Base-by-base conservation (phyloP, 2,797 vertebrate species). In the Odontamblyopus lacepedii region DNA sequence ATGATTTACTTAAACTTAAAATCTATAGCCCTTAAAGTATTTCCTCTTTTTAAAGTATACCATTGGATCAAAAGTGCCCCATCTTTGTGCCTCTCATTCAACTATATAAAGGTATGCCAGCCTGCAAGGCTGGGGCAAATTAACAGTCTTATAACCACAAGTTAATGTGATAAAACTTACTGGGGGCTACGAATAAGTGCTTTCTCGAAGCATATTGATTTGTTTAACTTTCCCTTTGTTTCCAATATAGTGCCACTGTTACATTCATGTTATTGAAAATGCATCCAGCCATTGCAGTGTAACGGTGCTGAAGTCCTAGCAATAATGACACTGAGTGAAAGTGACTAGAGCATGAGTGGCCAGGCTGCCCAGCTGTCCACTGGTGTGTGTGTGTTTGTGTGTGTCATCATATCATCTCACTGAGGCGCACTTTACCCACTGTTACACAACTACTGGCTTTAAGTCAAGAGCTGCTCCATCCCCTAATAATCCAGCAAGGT, bases 401-500 rank as follows among this genome's bases (percentile, higher is more conserved):
- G 64, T 67, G 78, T 64, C 66, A 84, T 87, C 68, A 81, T 79
- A 85, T 74, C 53, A 82, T 82, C 79, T 79, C 74, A 71, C 59
- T 75, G 71, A 71, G 67, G 59, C 77, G 76, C 74, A 68, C 72
- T 87, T 79, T 79, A 79, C 83, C 78, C 18, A 59, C 62, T 53
- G 76, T 87, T 83, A 87, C 19, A 83, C 80, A 88, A 88, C 82
- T 74, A 80, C 81, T 80, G 79, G 78, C 83, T 86, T 65, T 63
- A 76, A 86, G 70, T 86, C 82, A 81, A 73, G 67, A 78, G 72
- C 71, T 41, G 84, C 83, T 79, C 48, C 11, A 72, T 82, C 78
- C 78, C 82, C 83, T 85, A 78, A 62, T 57, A 83, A 83, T 76
- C 74, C 71, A 6, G 81, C 78, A 82, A 89, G 86, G 88, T 85